Conservation (phyloP, 2,113 vertebrate species). For the Toxostoma redivivum region DNA sequence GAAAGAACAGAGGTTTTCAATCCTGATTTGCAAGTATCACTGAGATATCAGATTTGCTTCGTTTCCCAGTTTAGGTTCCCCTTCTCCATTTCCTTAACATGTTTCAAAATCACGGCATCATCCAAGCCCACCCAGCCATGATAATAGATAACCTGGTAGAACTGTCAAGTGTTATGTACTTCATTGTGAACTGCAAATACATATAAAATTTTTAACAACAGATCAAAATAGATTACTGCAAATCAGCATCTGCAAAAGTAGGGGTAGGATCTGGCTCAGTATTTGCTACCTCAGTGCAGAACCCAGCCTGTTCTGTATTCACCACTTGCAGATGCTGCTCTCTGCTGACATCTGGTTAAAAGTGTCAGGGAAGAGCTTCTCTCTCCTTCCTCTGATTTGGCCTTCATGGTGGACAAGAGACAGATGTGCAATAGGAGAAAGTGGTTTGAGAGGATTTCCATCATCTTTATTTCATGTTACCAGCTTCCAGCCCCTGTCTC, state of each 20-base stretch:
- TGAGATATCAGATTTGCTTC: neutral
- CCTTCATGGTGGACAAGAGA: neutral
- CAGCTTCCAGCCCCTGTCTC: neutral
- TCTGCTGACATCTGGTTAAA: neutral
- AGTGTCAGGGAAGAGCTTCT: neutral
- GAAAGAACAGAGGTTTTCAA: neutral
- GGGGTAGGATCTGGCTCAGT: neutral
- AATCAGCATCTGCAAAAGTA: neutral
- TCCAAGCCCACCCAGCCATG: neutral
- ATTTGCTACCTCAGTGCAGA: neutral
- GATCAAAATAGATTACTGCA: neutral
- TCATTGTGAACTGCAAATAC: neutral
- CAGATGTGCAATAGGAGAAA: neutral
- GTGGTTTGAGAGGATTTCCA: neutral
- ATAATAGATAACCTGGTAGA: neutral
- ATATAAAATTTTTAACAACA: neutral
- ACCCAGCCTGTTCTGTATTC: neutral
- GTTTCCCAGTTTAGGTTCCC: neutral
- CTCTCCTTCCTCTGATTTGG: neutral
- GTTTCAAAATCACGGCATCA: neutral
- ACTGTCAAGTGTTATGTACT: neutral
- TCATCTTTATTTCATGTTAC: neutral
- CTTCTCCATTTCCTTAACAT: neutral
- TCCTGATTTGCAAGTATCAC: neutral
- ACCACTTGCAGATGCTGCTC: neutral